Percentiles rank a stretch among this genome's conserved stretches.
Conservation (phyloP, 1,140 invertebrate species). For the Diorhabda carinulata region DNA sequence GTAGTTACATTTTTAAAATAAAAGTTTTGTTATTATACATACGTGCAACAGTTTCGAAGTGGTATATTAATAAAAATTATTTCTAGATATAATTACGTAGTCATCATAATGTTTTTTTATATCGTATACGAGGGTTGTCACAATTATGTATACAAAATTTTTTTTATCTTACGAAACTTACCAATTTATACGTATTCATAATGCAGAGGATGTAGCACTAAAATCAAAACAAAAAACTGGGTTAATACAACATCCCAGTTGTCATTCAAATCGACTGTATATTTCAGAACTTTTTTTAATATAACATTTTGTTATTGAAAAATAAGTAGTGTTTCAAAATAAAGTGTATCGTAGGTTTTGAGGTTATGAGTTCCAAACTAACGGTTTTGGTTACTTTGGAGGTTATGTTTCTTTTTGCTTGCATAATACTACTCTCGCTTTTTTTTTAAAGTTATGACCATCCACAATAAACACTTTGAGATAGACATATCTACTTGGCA, state of each 20-base stretch:
- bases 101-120: not conserved
- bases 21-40: not conserved
- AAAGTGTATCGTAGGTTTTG: not conserved
- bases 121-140: not conserved
- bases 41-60: not conserved
- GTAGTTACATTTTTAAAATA: not conserved
- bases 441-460: no score
- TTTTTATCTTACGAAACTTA: constrained; percentile 15
- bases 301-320: not conserved
- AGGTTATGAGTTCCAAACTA: no score
- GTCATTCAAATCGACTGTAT: no score
- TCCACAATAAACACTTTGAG: no score
- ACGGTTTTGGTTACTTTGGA: no score
- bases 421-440: no score
- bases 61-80: not conserved
- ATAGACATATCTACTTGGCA: no score
- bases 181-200: constrained; percentile 36
- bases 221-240: constrained; percentile 7
- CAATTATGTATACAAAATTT: not conserved
- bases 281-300: no score
- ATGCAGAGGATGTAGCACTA: constrained; percentile 35
- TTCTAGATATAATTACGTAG: not conserved
- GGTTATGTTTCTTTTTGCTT: no score
- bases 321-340: not conserved
- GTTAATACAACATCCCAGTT: no score